Conservation (phyloP, 2,113 vertebrate genomes). For the Cyprinodon tularosa region DNA sequence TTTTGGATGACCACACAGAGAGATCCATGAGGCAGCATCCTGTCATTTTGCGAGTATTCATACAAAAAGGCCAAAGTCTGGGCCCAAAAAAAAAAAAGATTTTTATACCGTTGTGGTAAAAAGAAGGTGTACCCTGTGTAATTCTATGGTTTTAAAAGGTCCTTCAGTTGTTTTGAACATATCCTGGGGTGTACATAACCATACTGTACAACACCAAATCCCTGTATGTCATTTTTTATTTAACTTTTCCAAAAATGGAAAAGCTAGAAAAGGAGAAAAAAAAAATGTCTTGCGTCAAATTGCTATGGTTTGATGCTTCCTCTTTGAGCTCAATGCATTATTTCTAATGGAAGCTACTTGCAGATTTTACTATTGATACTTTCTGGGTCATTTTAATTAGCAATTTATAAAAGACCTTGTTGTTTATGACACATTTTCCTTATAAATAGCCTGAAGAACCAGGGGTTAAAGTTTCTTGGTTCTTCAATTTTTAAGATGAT, state of each 20-base stretch:
- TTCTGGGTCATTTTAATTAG: background rate
- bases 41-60: constrained; percentile 59
- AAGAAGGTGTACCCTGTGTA: background rate
- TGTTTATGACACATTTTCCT: background rate
- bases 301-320: background rate
- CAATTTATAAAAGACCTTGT: background rate
- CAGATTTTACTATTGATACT: background rate
- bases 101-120: background rate
- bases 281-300: background rate
- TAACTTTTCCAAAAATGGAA: background rate
- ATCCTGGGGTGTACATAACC: background rate
- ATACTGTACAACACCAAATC: background rate
- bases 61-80: background rate
- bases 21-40: constrained; percentile 55
- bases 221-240: no score
- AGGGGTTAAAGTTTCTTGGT: no score
- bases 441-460: no score
- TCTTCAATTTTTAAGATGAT: background rate
- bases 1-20: constrained; percentile 62
- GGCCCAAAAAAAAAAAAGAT: background rate
- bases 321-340: background rate
- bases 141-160: background rate
- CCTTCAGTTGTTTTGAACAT: background rate
- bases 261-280: background rate
- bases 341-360: background rate